Evolutionary conservation across 1,140 invertebrate species (phyloP), one percentile per base, ranked within the genome.

Genomic region (Eubasilissa regina): DNA sequence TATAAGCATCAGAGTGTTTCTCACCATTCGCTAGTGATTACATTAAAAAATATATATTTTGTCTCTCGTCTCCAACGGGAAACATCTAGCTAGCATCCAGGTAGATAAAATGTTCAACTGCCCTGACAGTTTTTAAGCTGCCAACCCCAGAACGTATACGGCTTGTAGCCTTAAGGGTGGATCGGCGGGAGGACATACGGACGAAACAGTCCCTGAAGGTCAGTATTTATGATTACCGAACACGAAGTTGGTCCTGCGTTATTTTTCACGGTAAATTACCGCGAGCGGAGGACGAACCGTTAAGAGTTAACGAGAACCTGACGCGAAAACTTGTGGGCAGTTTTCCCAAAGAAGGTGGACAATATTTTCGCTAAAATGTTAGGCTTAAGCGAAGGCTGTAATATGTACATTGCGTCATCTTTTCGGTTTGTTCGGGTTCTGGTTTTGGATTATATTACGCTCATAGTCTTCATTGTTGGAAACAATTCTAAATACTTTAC

Each of bases 111-210:
- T 53, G 76, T 25, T 62, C 64, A 79, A 77, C 72, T 55, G 80
- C 77, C 73, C 74, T 79, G 80, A 73, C 80, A 81, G 77, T 81
- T 79, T 79, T 78, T 76, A 78, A 75, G 55, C 51, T 35, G 72
- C 43, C 43, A 48, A 15, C 68, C 45, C 48, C 55, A 62, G 73
- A 77, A 79, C 76, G 73, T 76, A 79, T 79, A 15, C 74, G 48
- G 66, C 66, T 44, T 15, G 64, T 3, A 35, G 11, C 7, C n/a
- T 35, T 64, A 45, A 10, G 21, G 25, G 25, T 35, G 17, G 55
- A 58, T 8, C 7, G 10, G 15, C n/a, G 25, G 25, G 25, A 3
- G 17, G 55, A 58, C 25, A 10, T 25, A 45, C 70, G 66, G 53
- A 51, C 55, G 68, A 48, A 45, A 47, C 17, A 75, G 47, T 77